Evolutionary conservation across 2,113 vertebrate species (phyloP), one percentile per base, ranked within the genome.

Genomic region (Pelodiscus sinensis): DNA sequence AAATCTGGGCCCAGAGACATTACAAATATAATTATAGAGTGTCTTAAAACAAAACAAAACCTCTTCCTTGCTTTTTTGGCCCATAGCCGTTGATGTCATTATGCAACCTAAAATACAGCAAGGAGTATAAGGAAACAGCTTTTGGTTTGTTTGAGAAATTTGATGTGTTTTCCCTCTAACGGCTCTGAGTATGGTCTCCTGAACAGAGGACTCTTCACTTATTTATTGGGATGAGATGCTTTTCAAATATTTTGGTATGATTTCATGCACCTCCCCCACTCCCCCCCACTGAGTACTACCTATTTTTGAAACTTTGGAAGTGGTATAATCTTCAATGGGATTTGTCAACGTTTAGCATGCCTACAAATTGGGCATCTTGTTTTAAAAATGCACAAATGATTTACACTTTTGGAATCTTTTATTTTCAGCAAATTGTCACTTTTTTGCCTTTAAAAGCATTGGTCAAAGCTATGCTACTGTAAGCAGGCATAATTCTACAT

Each of bases 381-480:
- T 71, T 21, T 35, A 71, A 71, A 71, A 71, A 11, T 71, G n/a
- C 21, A 18, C 35, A 35, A 71, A 71, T 71, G n/a, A 21, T 71
- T 35, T 35, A 71, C 35, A 35, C n/a, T 21, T 19, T 35, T 31
- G 16, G 65, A 31, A 29, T 4, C 19, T 84, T 44, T 44, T 50
- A 0, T 0, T 11, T 79, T 81, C 29, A 60, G 2, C 38, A 65
- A 75, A 9, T 29, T 79, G 13, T 24, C 3, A 2, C 27, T n/a
- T 44, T 44, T 19, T 44, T 19, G 31, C 77, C 81, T 91, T 71
- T 80, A 7, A 35, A 78, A 9, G 75, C 0, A 1, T 77, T 27
- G 38, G 44, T 77, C 24, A 77, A 25, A 77, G 50, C 25, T 50
- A 8, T 78, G 55, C 10, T 56, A n/a, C 31, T 0, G 8, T 22